These are phyloP conservation scores for Ryuthela nishihirai DNA, from an alignment of 2,888 invertebrate species.

Conservation along the genomic window DNA sequence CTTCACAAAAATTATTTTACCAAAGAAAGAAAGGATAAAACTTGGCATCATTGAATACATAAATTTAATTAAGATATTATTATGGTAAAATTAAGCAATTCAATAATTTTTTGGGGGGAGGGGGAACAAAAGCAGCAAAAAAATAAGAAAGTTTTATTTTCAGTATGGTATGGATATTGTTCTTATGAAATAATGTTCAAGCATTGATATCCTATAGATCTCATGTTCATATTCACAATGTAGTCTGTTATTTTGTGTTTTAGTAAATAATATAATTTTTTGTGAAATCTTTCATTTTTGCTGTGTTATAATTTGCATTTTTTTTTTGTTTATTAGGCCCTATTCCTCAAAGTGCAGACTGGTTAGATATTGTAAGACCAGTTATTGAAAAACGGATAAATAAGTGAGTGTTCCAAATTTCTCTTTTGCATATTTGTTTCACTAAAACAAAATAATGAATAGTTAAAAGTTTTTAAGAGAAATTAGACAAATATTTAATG, in stretches of 20 bases:
- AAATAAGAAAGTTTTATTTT: too few species aligned
- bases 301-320: too few species aligned
- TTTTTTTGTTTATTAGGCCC: slow-evolving; percentile 52
- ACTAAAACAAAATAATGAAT: slow-evolving; percentile 1
- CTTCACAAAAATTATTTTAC: too few species aligned
- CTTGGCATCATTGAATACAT: too few species aligned
- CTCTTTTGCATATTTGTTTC: slow-evolving; percentile 32
- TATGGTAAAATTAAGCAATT: too few species aligned
- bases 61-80: too few species aligned
- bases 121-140: too few species aligned
- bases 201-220: neutral
- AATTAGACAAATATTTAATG: too few species aligned
- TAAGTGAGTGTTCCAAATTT: slow-evolving; percentile 57
- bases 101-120: too few species aligned
- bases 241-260: neutral
- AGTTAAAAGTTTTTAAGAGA: neutral
- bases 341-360: slow-evolving; percentile 71
- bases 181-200: neutral
- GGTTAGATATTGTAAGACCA: slow-evolving; percentile 85
- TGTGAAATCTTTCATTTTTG: too few species aligned
- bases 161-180: too few species aligned
- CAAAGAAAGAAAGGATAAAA: too few species aligned
- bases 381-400: slow-evolving; percentile 90
- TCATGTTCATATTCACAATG: neutral
- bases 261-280: neutral